These are phyloP conservation scores for Onychostoma macrolepis DNA, from an alignment of 2,113 vertebrate genomes.

Conservation along the genomic window DNA sequence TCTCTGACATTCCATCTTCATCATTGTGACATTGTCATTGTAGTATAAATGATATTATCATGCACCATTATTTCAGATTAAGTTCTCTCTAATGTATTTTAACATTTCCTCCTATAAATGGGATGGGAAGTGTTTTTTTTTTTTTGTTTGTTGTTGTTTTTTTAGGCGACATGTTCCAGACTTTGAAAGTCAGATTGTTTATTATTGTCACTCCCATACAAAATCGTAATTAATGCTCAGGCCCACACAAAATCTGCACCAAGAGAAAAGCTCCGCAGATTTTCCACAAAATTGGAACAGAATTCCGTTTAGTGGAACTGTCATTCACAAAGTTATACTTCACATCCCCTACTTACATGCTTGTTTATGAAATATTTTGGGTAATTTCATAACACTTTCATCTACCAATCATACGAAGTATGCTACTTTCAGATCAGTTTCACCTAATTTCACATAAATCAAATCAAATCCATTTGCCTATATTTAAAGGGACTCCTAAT, in stretches of 20 bases:
- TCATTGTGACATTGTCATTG: conserved; percentile 15
- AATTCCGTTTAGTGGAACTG: neutral
- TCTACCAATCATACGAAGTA: neutral
- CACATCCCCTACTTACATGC: neutral
- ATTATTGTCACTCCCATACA: neutral
- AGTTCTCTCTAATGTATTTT: conserved; percentile 8
- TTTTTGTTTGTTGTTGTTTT: too few relatives aligned
- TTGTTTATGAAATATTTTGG: neutral
- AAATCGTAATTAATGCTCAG: neutral
- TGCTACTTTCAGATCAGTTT: neutral
- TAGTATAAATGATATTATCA: neutral
- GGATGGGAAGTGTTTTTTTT: neutral
- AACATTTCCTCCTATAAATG: neutral
- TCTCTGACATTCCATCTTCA: conserved; percentile 28
- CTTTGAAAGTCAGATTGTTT: neutral
- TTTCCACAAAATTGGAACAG: neutral
- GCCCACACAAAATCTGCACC: neutral
- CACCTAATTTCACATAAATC: neutral
- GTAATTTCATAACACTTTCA: neutral
- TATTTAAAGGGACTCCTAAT: neutral
- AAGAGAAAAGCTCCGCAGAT: neutral
- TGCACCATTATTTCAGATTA: neutral
- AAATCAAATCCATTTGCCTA: neutral
- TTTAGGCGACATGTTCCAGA: neutral
- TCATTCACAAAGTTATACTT: neutral